These are phyloP conservation scores for Phyllotis vaccarum DNA, from an alignment of 2,797 vertebrate species.

Conservation along the genomic window DNA sequence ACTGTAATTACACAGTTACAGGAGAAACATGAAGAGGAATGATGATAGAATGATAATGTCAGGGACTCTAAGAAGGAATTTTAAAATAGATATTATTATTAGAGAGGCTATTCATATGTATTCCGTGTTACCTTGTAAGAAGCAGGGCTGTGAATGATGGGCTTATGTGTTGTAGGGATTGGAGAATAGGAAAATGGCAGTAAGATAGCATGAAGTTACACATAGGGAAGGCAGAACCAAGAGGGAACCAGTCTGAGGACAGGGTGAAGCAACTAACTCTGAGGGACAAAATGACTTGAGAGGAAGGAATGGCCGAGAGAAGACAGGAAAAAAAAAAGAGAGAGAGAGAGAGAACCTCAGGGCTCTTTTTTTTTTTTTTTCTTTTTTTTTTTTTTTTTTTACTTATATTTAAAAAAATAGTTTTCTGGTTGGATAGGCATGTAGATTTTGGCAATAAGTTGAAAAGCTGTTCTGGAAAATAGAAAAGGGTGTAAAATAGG, in stretches of 20 bases:
- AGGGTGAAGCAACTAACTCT: background rate
- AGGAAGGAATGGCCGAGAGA: background rate
- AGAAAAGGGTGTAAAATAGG: background rate
- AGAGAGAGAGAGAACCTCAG: too few relatives aligned
- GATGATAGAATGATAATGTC: background rate
- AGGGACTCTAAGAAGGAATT: background rate
- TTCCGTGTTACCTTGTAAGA: background rate
- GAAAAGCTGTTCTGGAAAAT: background rate
- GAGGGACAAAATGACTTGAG: background rate
- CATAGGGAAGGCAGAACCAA: background rate
- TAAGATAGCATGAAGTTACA: background rate
- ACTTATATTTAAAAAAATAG: background rate
- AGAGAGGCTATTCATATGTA: background rate
- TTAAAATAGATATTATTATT: background rate
- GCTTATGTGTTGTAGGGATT: background rate
- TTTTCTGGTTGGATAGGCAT: background rate
- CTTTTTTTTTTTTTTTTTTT: background rate
- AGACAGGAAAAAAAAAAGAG: too few relatives aligned
- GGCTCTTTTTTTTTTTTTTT: background rate
- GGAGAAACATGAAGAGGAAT: background rate
- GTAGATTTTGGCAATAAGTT: background rate
- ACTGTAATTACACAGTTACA: background rate
- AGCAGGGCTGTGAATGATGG: background rate
- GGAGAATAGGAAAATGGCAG: background rate
- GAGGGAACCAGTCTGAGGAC: background rate